phyloP scores from a whole-genome alignment of 2,797 vertebrate species.

The Fistularia commersonii region DNA sequence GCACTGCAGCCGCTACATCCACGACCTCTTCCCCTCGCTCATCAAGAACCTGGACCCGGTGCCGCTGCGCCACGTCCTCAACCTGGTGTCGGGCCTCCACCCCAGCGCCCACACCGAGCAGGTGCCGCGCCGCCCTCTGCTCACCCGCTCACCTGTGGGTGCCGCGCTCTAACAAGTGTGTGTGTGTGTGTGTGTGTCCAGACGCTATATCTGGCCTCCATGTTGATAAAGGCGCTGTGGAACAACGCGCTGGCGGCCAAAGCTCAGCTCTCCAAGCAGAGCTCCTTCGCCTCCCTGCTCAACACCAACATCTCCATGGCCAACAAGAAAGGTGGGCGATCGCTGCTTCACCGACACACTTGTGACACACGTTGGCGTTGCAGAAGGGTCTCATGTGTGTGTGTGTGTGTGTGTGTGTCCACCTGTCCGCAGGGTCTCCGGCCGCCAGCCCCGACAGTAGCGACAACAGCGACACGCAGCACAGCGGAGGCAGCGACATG shows the following conservation, averaged over 20 bases:
- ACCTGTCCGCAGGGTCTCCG: slow-evolving; percentile 82
- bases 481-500: slow-evolving; percentile 96
- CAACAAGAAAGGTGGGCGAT: slow-evolving; percentile 91
- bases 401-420: background rate
- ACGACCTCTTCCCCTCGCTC: slow-evolving; percentile 95
- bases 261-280: slow-evolving; percentile 97
- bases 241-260: slow-evolving; percentile 97
- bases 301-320: slow-evolving; percentile 97
- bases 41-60: slow-evolving; percentile 99
- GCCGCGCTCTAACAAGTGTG: background rate
- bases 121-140: slow-evolving; percentile 64
- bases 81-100: slow-evolving; percentile 94
- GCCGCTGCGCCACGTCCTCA: slow-evolving; percentile 94
- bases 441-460: slow-evolving; percentile 97
- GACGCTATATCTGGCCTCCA: slow-evolving; percentile 97
- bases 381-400: background rate
- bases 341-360: background rate
- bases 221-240: slow-evolving; percentile 99
- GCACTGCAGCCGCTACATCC: slow-evolving; percentile 98
- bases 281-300: slow-evolving; percentile 95
- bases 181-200: slow-evolving; percentile 42
- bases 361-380: too few species aligned
- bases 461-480: slow-evolving; percentile 97
- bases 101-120: slow-evolving; percentile 97
- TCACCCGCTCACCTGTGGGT: too few species aligned